A percentile compares a stretch with the other conserved stretches of the same genome.
These are phyloP conservation scores for Regulus satrapa DNA, from an alignment of 2,113 vertebrate genomes.

Conservation along the genomic window DNA sequence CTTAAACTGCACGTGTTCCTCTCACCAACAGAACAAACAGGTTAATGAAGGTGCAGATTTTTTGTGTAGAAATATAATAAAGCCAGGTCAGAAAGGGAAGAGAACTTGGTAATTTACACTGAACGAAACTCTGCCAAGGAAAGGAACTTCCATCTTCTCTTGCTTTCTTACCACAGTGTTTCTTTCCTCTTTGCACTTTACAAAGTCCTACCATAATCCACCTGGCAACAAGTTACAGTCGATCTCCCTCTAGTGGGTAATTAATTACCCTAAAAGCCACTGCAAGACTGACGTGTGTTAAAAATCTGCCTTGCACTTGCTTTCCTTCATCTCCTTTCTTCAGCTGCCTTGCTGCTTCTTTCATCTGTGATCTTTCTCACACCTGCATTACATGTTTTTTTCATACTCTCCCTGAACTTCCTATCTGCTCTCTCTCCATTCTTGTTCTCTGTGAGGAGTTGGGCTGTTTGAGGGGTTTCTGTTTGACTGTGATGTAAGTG, in stretches of 20 bases:
- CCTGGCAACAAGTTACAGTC: not conserved
- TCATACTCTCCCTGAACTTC: not conserved
- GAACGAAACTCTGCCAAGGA: not conserved
- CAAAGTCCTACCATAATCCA: not conserved
- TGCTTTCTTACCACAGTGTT: not conserved
- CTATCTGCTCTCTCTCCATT: not conserved
- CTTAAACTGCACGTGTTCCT: not conserved
- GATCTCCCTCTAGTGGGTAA: slow-evolving; percentile 49
- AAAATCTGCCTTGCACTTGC: not conserved
- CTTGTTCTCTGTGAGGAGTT: not conserved
- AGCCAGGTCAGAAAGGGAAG: not conserved
- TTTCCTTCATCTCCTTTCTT: not conserved
- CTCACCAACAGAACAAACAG: not conserved
- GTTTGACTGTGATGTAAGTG: not conserved
- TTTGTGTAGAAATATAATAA: not conserved
- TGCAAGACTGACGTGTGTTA: not conserved
- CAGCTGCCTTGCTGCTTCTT: not conserved
- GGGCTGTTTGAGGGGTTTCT: not conserved
- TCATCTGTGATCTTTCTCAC: not conserved
- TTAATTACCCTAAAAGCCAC: not conserved
- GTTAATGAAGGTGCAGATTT: not conserved
- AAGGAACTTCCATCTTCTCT: not conserved
- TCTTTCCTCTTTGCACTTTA: not conserved
- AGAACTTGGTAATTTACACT: not conserved
- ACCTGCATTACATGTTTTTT: not conserved